These are phyloP conservation scores for Synaphobranchus kaupii DNA, from an alignment of 2,797 vertebrate species.

Conservation along the genomic window DNA sequence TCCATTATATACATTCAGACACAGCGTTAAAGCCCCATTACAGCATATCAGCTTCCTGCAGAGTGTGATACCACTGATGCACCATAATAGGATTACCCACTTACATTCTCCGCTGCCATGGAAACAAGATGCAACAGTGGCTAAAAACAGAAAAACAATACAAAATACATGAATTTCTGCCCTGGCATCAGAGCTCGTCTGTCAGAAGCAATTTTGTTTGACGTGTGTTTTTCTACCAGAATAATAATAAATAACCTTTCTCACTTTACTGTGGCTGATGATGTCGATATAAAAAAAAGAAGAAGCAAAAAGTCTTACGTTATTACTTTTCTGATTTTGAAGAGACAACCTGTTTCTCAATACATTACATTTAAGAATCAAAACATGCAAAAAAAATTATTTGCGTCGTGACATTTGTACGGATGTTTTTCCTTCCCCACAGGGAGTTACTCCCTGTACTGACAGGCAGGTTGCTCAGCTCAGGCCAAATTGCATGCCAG, in stretches of 20 bases:
- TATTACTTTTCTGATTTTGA: slow-evolving; percentile 26
- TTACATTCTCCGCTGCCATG: slow-evolving; percentile 32
- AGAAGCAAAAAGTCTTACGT: not conserved
- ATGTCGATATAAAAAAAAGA: not conserved
- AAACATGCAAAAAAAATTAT: not conserved
- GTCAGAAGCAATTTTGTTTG: slow-evolving; percentile 28
- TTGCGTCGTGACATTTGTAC: not conserved
- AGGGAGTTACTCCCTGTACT: no score
- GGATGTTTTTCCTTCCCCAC: not conserved
- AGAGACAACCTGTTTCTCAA: not conserved
- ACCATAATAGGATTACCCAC: slow-evolving; percentile 36
- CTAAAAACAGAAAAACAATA: slow-evolving; percentile 41
- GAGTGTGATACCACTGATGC: slow-evolving; percentile 19
- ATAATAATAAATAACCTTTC: slow-evolving; percentile 16
- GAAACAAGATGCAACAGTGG: slow-evolving; percentile 38
- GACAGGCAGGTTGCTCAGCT: no score
- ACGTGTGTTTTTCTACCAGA: slow-evolving; percentile 12
- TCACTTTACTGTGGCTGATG: not conserved
- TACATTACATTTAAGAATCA: not conserved
- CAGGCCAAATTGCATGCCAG: no score
- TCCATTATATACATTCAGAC: not conserved
- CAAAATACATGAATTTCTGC: slow-evolving; percentile 29
- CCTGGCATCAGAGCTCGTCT: not conserved
- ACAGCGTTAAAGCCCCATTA: slow-evolving; percentile 17
- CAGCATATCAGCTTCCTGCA: slow-evolving; percentile 3